Percentiles rank a stretch among this genome's conserved stretches.
Evolutionary conservation across 2,888 invertebrate species (phyloP).

Genomic region (Ophioninae sp.): DNA sequence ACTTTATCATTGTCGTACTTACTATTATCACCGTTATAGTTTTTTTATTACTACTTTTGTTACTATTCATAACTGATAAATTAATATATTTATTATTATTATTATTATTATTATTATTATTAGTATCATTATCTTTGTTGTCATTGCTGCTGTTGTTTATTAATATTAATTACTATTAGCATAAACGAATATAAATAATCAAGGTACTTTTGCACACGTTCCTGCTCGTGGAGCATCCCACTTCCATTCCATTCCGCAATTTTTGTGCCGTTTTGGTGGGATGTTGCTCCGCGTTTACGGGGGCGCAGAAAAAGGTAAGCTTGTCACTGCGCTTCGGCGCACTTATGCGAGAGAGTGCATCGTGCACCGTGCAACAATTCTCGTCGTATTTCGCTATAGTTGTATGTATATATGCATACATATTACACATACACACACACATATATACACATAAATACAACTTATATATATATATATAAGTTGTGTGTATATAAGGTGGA

Average conservation of each 20-base stretch:
- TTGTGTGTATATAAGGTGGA: slow-evolving; percentile 33
- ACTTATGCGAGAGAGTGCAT: slow-evolving; percentile 22
- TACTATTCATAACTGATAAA: too few relatives aligned
- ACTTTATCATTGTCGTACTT: too few relatives aligned
- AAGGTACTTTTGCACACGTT: not conserved
- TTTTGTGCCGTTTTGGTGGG: slow-evolving; percentile 53
- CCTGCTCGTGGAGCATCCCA: not conserved
- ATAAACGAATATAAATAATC: not conserved
- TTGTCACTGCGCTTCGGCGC: slow-evolving; percentile 69
- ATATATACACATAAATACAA: not conserved
- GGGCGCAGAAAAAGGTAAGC: slow-evolving; percentile 66
- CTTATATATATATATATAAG: not conserved
- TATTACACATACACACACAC: not conserved
- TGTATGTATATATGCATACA: slow-evolving; percentile 20
- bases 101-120: too few relatives aligned
- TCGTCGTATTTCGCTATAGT: slow-evolving; percentile 25
- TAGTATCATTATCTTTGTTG: too few relatives aligned
- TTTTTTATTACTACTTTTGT: too few relatives aligned
- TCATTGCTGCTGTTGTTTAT: too few relatives aligned
- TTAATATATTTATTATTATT: too few relatives aligned
- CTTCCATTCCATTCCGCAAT: slow-evolving; percentile 44
- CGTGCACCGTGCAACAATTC: slow-evolving; percentile 58
- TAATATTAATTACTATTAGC: not conserved
- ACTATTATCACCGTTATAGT: too few relatives aligned
- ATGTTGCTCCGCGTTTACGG: slow-evolving; percentile 40